These are phyloP conservation scores for Sinohyriopsis cumingii DNA, from an alignment of 2,888 invertebrate genomes.

Conservation along the genomic window DNA sequence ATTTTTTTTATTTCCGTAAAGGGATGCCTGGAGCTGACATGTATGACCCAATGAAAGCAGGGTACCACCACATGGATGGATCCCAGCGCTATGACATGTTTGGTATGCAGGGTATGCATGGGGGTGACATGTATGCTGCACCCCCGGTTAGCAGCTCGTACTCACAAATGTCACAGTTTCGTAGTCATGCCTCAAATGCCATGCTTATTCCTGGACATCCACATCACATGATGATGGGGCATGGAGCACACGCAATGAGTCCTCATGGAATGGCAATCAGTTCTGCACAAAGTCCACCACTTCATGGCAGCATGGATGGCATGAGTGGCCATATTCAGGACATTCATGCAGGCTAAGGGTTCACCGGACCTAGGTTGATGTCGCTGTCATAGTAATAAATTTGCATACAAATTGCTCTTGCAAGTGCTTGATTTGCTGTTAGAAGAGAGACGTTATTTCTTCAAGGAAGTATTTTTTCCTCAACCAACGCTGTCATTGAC, in stretches of 20 bases:
- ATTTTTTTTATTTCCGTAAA: slow-evolving; percentile 29
- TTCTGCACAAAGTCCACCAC: slow-evolving; percentile 72
- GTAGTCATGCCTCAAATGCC: slow-evolving; percentile 73
- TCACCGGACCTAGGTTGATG: too few relatives aligned
- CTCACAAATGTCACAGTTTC: slow-evolving; percentile 72
- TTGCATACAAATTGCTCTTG: too few relatives aligned
- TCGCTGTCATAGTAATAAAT: too few relatives aligned
- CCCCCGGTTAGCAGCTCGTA: slow-evolving; percentile 68
- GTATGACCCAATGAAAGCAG: slow-evolving; percentile 67
- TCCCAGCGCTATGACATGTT: slow-evolving; percentile 63
- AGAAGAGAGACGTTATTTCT: too few relatives aligned
- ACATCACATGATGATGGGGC: slow-evolving; percentile 74
- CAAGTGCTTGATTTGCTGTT: too few relatives aligned
- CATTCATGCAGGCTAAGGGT: slow-evolving; percentile 66
- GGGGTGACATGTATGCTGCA: slow-evolving; percentile 69
- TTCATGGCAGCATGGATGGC: slow-evolving; percentile 68
- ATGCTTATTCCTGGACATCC: slow-evolving; percentile 74
- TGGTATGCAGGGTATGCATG: slow-evolving; percentile 60
- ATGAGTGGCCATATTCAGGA: slow-evolving; percentile 71
- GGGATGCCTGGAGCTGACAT: slow-evolving; percentile 63
- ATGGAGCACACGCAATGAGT: slow-evolving; percentile 69
- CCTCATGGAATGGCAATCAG: slow-evolving; percentile 70
- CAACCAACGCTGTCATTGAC: too few relatives aligned
- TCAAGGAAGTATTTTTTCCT: too few relatives aligned
- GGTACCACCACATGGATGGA: slow-evolving; percentile 63